Base-by-base conservation (phyloP, 2,888 invertebrate species). In the Carterocephalus palaemon region DNA sequence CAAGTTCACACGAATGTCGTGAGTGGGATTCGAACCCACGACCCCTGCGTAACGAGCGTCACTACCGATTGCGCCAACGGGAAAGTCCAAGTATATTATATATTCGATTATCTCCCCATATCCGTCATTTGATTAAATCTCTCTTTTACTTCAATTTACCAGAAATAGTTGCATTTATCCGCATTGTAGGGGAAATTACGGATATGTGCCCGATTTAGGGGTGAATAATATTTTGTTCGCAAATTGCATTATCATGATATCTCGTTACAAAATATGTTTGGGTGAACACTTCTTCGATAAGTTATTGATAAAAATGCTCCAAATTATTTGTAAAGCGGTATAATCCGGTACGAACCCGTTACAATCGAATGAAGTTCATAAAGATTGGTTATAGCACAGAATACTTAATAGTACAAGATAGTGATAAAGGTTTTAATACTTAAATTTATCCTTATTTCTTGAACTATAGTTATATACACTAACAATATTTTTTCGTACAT, bases 101-200 rank as follows among this genome's bases (percentile, higher is more conserved):
- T 70, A 81, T 73, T 71, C 68, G 67, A 79, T 82, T 78, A 79
- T 70, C 54, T n/a, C 55, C 60, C 58, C 52, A 52, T 54, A 58
- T 54, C 57, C 41, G 53, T 65, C 63, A 84, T 83, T 77, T 64
- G 71, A 83, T 84, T 84, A 82, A 59, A 68, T 49, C 64, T 68
- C 81, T 82, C 78, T 78, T 68, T 70, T 67, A 70, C 74, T 68
- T 60, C 72, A 71, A 75, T 81, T 78, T 75, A 69, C 67, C 37
- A 50, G 50, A 57, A 54, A 53, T 56, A 49, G 54, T 51, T 52
- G 47, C 48, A 49, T 49, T 53, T 53, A 53, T 39, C 36, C 51
- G 51, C 47, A 31, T 55, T 43, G 40, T 43, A 13, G 56, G 56
- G 53, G 50, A 56, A 53, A 56, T 50, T 52, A 47, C 48, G 53